A percentile compares a stretch with the other conserved stretches of the same genome.
Evolutionary conservation across 2,113 vertebrate species (phyloP).

Genomic region (Leptobrachium leishanense): DNA sequence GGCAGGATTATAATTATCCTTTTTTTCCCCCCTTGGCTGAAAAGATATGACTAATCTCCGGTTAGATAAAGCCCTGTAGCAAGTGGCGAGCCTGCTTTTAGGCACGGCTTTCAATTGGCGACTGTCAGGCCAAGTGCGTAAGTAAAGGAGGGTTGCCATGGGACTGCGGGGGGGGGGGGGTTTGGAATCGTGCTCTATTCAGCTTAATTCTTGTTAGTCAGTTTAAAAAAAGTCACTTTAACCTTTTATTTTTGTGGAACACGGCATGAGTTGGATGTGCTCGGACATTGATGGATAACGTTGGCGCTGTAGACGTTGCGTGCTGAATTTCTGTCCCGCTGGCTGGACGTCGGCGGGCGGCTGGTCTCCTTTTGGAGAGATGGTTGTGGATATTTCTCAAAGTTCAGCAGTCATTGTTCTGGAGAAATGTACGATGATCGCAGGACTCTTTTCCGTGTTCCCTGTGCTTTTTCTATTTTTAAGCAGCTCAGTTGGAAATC

Average conservation of each 20-base stretch:
- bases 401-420: too few relatives aligned
- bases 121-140: not conserved
- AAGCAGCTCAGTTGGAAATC: too few relatives aligned
- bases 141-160: not conserved
- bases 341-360: too few relatives aligned
- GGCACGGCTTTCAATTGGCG: not conserved
- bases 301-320: too few relatives aligned
- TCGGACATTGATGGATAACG: too few relatives aligned
- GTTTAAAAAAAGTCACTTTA: not conserved
- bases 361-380: too few relatives aligned
- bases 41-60: constrained; percentile 11
- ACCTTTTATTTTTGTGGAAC: not conserved
- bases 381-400: too few relatives aligned
- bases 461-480: too few relatives aligned
- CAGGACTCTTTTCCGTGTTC: too few relatives aligned
- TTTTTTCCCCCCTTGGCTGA: not conserved
- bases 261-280: not conserved
- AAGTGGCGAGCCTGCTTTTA: not conserved
- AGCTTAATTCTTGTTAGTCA: not conserved
- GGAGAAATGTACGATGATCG: too few relatives aligned
- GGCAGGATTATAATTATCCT: constrained; percentile 17
- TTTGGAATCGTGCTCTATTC: not conserved
- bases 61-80: not conserved
- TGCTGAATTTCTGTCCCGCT: too few relatives aligned
- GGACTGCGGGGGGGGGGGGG: not conserved